Percentiles rank a stretch among this genome's conserved stretches.
Evolutionary conservation across 2,797 vertebrate genomes (phyloP).

Genomic region (Enteromius trimaculatus): DNA sequence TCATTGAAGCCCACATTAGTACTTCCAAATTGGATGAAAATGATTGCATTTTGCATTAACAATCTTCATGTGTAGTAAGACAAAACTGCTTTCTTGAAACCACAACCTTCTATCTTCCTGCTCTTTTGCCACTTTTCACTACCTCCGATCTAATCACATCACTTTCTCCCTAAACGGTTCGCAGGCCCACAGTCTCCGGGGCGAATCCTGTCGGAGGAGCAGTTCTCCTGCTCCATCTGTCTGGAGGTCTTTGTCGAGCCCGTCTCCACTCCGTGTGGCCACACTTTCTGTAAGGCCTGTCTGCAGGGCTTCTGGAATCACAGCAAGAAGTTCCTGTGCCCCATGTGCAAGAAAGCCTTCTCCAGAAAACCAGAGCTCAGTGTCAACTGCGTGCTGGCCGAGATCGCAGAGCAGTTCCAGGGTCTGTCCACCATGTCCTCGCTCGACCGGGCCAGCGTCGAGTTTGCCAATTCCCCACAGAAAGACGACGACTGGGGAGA

Average conservation of each 20-base stretch:
- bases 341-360: constrained; percentile 83
- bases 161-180: neutral
- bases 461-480: constrained; percentile 24
- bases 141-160: neutral
- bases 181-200: constrained; percentile 65
- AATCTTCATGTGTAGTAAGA: neutral
- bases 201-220: constrained; percentile 76
- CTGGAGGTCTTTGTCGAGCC: constrained; percentile 84
- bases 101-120: neutral
- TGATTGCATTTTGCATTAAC: neutral
- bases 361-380: constrained; percentile 77
- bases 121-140: neutral
- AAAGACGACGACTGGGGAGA: constrained; percentile 47
- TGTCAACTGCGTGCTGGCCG: constrained; percentile 80
- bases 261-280: constrained; percentile 80
- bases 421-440: constrained; percentile 60
- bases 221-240: constrained; percentile 83
- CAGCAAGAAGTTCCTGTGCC: constrained; percentile 79
- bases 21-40: neutral
- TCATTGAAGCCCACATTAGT: neutral
- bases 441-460: neutral
- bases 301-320: constrained; percentile 83
- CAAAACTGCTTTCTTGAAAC: neutral
- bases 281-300: constrained; percentile 84
- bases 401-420: constrained; percentile 81